phyloP scores from a whole-genome alignment of 30 jellyfish, hydroid and myxozoan genomes.

The Chrysaora quinquecirrha region DNA sequence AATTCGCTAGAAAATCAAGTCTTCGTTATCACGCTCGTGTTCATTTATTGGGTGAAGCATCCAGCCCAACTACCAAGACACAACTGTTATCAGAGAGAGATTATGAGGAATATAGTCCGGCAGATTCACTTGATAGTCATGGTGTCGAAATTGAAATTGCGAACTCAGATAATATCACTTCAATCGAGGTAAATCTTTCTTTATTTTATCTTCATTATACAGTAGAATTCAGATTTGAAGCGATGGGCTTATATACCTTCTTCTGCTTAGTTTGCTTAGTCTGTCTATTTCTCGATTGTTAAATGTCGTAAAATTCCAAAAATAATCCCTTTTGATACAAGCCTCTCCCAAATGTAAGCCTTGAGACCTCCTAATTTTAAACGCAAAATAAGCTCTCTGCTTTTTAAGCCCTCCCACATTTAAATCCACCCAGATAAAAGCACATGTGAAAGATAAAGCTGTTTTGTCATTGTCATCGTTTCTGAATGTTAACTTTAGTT shows the following conservation, averaged over 20 bases:
- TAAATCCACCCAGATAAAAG: too few species aligned
- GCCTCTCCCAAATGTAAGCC: background rate
- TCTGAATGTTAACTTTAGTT: too few species aligned
- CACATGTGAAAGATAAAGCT: too few species aligned
- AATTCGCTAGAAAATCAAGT: conserved; percentile 88
- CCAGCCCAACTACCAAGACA: background rate
- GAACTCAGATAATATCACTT: conserved; percentile 14
- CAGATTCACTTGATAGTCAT: conserved; percentile 57
- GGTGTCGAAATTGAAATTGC: conserved; percentile 33
- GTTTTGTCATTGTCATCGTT: too few species aligned
- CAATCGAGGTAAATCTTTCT: background rate
- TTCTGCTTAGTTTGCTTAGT: background rate
- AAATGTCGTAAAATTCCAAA: background rate
- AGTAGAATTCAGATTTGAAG: background rate
- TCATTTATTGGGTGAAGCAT: conserved; percentile 55
- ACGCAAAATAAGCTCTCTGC: too few species aligned
- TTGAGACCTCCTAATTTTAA: background rate
- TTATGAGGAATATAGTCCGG: conserved; percentile 46
- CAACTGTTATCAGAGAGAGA: conserved; percentile 39
- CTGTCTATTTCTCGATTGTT: background rate
- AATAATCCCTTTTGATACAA: background rate
- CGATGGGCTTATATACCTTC: background rate
- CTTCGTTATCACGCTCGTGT: conserved; percentile 84
- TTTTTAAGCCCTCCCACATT: too few species aligned
- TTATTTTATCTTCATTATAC: background rate